Evolutionary conservation across 2,797 vertebrate species (phyloP).

Genomic region (Alca torda): DNA sequence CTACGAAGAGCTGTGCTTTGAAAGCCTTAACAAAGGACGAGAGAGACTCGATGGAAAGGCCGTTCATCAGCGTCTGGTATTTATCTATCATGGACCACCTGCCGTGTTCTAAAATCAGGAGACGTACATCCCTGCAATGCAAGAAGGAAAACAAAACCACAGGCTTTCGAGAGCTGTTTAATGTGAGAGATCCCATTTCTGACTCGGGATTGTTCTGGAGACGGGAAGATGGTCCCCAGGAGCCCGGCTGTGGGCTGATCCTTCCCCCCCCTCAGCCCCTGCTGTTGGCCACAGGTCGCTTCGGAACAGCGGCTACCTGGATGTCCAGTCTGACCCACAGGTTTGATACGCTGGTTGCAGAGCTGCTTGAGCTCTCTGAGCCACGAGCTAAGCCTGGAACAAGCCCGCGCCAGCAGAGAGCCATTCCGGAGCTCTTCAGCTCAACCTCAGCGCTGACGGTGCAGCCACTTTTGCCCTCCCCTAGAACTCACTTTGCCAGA

Average conservation of each 20-base stretch:
- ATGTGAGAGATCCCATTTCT: background rate
- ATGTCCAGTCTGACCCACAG: accelerated
- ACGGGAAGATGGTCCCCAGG: background rate
- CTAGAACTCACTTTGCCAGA: conserved; percentile 86
- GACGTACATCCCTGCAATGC: conserved; percentile 84
- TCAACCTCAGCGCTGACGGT: background rate
- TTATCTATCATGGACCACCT: conserved; percentile 94
- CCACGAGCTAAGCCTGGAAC: background rate
- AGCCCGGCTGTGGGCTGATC: accelerated
- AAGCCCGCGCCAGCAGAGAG: background rate
- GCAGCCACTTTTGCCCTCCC: background rate
- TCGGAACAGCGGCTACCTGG: background rate
- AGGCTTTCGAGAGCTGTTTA: background rate
- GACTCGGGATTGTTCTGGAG: background rate
- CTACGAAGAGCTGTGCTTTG: conserved; percentile 87
- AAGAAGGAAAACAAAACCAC: background rate
- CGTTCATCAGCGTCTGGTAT: conserved; percentile 84
- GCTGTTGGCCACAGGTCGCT: background rate
- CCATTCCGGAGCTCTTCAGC: background rate
- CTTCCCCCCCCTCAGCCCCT: background rate
- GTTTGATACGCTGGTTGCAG: background rate
- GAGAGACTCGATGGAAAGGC: conserved; percentile 83
- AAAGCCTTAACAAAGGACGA: conserved; percentile 84
- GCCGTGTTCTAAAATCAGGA: conserved; percentile 86
- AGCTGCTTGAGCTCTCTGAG: background rate